Percentiles rank a stretch among this genome's conserved stretches.
Evolutionary conservation across 2,888 invertebrate genomes (phyloP).

Genomic region (Ennomos quercinarius): DNA sequence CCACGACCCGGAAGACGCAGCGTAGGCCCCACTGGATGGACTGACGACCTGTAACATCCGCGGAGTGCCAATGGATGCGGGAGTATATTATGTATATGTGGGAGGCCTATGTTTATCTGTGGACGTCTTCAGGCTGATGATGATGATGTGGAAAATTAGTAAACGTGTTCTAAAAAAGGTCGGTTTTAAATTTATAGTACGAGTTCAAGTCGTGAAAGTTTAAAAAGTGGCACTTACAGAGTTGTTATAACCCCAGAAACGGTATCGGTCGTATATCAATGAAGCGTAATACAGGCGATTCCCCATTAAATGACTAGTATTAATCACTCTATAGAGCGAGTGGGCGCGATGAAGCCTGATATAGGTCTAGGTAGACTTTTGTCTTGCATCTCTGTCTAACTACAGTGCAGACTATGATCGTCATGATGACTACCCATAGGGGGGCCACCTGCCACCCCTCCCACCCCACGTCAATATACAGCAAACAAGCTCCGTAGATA

Average conservation of each 20-base stretch:
- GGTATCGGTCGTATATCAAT: conserved; percentile 26
- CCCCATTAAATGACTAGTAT: conserved; percentile 61
- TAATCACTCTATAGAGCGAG: conserved; percentile 50
- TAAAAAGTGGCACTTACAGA: too few relatives aligned
- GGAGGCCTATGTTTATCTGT: too few relatives aligned
- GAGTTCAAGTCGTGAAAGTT: too few relatives aligned
- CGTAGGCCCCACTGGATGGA: too few relatives aligned
- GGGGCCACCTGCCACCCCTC: conserved; percentile 50
- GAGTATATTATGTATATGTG: too few relatives aligned
- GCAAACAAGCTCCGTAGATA: conserved; percentile 68
- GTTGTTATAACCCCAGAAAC: conserved; percentile 2
- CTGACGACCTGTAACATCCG: too few relatives aligned
- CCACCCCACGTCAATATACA: conserved; percentile 74
- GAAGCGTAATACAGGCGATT: conserved; percentile 45
- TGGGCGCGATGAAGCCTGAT: conserved; percentile 15
- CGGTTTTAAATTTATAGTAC: too few relatives aligned
- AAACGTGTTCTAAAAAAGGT: too few relatives aligned
- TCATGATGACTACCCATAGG: conserved; percentile 59
- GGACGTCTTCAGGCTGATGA: too few relatives aligned
- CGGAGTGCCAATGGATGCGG: too few relatives aligned
- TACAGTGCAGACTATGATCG: conserved; percentile 78
- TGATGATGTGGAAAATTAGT: too few relatives aligned
- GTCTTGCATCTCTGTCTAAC: conserved; percentile 63
- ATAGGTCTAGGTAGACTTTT: conserved; percentile 57
- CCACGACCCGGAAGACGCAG: too few relatives aligned